These are phyloP conservation scores for Setophaga coronata DNA, from an alignment of 2,113 vertebrate species.

Conservation along the genomic window DNA sequence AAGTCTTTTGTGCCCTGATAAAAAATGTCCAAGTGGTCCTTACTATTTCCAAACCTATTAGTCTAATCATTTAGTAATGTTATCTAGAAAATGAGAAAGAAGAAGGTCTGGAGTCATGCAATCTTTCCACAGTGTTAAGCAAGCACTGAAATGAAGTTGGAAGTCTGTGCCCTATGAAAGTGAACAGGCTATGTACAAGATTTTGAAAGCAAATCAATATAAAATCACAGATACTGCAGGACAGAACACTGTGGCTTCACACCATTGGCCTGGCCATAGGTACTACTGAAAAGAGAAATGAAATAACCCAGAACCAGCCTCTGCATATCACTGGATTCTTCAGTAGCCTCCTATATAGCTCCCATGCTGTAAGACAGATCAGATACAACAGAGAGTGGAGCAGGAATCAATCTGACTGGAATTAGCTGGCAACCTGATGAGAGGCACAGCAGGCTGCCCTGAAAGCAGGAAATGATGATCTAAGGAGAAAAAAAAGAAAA, in stretches of 20 bases:
- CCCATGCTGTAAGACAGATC: constrained; percentile 9
- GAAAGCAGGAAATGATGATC: constrained; percentile 71
- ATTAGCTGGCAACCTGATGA: constrained; percentile 70
- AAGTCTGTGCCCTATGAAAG: not conserved
- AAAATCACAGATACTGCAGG: not conserved
- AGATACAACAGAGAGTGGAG: constrained; percentile 45
- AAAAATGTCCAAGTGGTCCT: not conserved
- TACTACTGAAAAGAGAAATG: not conserved
- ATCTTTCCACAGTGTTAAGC: not conserved
- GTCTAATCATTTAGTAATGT: not conserved
- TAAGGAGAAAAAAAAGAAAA: not conserved
- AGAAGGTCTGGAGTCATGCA: not conserved
- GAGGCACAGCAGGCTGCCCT: constrained; percentile 73
- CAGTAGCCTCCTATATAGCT: not conserved
- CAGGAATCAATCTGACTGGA: constrained; percentile 19
- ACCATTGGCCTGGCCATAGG: not conserved
- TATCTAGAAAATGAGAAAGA: constrained; percentile 1
- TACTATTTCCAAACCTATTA: not conserved
- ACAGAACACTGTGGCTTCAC: not conserved
- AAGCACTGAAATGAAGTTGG: not conserved
- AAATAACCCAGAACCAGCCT: not conserved
- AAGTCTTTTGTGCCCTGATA: not conserved
- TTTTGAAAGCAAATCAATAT: not conserved
- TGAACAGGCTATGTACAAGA: not conserved
- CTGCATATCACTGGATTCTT: not conserved